A percentile compares a stretch with the other conserved stretches of the same genome.
Conservation (phyloP, 2,113 vertebrate genomes). For the Anolis sagrei region DNA sequence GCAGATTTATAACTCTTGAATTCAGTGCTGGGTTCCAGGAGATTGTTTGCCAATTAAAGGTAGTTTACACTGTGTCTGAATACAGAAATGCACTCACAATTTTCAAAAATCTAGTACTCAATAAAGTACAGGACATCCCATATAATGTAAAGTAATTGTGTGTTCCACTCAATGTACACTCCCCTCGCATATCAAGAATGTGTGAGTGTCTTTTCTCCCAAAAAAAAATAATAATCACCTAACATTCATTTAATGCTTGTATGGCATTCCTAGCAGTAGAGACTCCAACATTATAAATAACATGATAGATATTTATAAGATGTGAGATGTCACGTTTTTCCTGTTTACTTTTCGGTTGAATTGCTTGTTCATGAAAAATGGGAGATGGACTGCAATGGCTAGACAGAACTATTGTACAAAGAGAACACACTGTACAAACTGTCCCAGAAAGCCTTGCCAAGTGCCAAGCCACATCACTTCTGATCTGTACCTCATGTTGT, state of each 20-base stretch:
- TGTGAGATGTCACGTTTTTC: constrained; percentile 72
- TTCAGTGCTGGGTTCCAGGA: no score
- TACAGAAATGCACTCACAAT: neutral
- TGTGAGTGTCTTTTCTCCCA: neutral
- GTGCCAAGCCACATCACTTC: constrained; percentile 69
- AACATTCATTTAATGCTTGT: constrained; percentile 57
- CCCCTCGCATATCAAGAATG: constrained; percentile 28
- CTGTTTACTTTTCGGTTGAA: constrained; percentile 77
- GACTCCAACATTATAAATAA: constrained; percentile 66
- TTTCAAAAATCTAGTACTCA: neutral
- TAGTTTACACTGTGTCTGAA: no score
- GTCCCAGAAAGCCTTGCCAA: constrained; percentile 73
- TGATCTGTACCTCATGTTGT: constrained; percentile 57
- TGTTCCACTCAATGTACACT: constrained; percentile 56
- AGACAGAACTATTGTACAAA: constrained; percentile 70
- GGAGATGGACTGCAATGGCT: constrained; percentile 58
- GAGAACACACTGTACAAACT: constrained; percentile 71
- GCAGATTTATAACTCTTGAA: no score
- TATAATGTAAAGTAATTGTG: neutral
- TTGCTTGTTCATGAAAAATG: constrained; percentile 71
- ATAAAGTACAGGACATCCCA: neutral
- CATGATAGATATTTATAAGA: constrained; percentile 69
- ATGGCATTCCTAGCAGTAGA: constrained; percentile 68
- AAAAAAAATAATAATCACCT: neutral
- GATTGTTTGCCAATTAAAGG: no score